Conservation (phyloP, 2,888 invertebrate genomes). For the Aromia moschata region DNA sequence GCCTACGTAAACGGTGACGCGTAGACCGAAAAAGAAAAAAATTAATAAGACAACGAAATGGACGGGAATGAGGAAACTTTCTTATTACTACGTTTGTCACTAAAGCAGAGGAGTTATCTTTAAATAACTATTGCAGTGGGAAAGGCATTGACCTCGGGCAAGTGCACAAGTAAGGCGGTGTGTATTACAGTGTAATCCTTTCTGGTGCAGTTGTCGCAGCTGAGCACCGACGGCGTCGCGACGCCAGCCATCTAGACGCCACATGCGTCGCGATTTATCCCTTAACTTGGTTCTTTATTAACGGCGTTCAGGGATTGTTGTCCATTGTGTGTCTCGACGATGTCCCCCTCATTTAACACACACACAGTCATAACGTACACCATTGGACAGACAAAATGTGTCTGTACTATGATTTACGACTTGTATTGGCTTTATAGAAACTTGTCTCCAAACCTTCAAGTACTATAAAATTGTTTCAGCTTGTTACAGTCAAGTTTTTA, state of each 20-base stretch:
- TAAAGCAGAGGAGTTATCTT: slow-evolving; percentile 21
- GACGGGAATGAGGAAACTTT: slow-evolving; percentile 22
- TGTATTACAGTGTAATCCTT: slow-evolving; percentile 56
- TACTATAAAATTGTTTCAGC: too few species aligned
- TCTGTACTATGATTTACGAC: too few species aligned
- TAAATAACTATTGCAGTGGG: slow-evolving; percentile 26
- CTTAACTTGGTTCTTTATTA: slow-evolving; percentile 51
- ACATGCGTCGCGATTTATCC: slow-evolving; percentile 51
- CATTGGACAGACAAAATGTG: too few species aligned
- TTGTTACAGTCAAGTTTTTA: too few species aligned
- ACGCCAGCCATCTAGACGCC: slow-evolving; percentile 56
- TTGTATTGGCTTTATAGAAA: too few species aligned
- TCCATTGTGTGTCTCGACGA: slow-evolving; percentile 31
- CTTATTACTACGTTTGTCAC: slow-evolving; percentile 22
- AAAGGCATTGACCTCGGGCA: slow-evolving; percentile 19
- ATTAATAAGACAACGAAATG: neutral
- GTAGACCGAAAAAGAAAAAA: neutral
- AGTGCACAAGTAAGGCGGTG: slow-evolving; percentile 29
- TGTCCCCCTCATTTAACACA: slow-evolving; percentile 3
- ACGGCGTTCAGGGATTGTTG: slow-evolving; percentile 42
- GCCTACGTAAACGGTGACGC: slow-evolving; percentile 4
- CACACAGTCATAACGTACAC: too few species aligned
- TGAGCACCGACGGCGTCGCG: slow-evolving; percentile 55
- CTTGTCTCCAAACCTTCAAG: too few species aligned
- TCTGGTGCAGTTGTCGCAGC: slow-evolving; percentile 54